Conservation (phyloP, 2,113 vertebrate species). For the Puma concolor region DNA sequence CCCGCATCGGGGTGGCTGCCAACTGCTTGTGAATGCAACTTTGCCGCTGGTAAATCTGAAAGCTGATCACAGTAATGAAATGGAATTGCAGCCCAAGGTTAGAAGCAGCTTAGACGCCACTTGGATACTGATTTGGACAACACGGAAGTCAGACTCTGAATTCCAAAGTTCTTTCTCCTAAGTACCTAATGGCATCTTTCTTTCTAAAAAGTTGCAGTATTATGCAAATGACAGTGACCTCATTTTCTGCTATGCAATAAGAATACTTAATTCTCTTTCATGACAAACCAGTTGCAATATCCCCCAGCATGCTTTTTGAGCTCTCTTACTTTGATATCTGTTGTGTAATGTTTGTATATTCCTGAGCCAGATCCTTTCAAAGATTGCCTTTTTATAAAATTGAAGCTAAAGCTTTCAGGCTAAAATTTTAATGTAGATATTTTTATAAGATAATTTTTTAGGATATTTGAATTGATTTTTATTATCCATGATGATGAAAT, state of each 20-base stretch:
- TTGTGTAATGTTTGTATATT: slow-evolving; percentile 81
- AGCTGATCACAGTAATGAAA: slow-evolving; percentile 48
- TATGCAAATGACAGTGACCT: slow-evolving; percentile 89
- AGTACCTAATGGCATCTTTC: slow-evolving; percentile 70
- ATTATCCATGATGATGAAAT: slow-evolving; percentile 71
- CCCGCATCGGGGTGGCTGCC: neutral
- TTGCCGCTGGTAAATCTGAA: neutral
- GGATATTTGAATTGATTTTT: slow-evolving; percentile 84
- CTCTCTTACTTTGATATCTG: slow-evolving; percentile 74
- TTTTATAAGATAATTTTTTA: slow-evolving; percentile 87
- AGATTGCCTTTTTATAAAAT: slow-evolving; percentile 88
- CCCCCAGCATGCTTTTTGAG: slow-evolving; percentile 74
- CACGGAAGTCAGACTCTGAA: slow-evolving; percentile 32
- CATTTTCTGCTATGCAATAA: slow-evolving; percentile 90
- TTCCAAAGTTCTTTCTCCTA: slow-evolving; percentile 69
- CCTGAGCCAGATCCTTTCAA: slow-evolving; percentile 87
- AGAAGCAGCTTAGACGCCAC: slow-evolving; percentile 54
- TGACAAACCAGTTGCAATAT: slow-evolving; percentile 79
- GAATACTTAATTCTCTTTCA: slow-evolving; percentile 70
- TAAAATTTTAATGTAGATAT: slow-evolving; percentile 87
- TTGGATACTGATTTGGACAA: slow-evolving; percentile 36
- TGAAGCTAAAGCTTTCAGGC: slow-evolving; percentile 83
- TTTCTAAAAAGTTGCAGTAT: slow-evolving; percentile 81
- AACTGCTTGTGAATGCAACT: slow-evolving; percentile 16
- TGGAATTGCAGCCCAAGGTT: slow-evolving; percentile 71